Percentiles rank a stretch among this genome's conserved stretches.
These are phyloP conservation scores for Phallusia fumigata DNA, from an alignment of 23 tunicate genomes.

Conservation along the genomic window DNA sequence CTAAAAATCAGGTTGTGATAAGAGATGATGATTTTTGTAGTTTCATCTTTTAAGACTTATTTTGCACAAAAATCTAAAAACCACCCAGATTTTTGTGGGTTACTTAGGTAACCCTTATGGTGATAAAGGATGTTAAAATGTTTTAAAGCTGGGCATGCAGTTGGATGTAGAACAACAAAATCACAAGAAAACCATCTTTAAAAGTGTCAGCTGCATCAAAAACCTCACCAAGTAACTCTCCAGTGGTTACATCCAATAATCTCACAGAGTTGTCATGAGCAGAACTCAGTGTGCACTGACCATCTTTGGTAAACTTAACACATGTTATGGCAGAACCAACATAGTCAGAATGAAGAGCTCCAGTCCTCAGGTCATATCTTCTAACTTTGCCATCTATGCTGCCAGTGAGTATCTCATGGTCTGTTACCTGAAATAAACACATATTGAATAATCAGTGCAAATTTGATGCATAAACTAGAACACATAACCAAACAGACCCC, in stretches of 20 bases:
- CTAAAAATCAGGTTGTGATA: too few relatives aligned
- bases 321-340: slow-evolving; percentile 85
- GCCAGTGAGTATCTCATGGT: slow-evolving; percentile 78
- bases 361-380: slow-evolving; percentile 80
- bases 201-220: not conserved
- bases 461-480: too few relatives aligned
- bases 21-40: too few relatives aligned
- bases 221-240: slow-evolving; percentile 72
- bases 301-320: slow-evolving; percentile 74
- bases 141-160: too few relatives aligned
- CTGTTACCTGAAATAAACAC: slow-evolving; percentile 48
- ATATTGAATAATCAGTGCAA: too few relatives aligned
- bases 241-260: slow-evolving; percentile 67
- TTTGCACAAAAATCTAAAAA: too few relatives aligned
- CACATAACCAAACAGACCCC: too few relatives aligned
- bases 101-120: too few relatives aligned
- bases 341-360: slow-evolving; percentile 73
- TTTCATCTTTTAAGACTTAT: too few relatives aligned
- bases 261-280: slow-evolving; percentile 80
- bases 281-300: slow-evolving; percentile 76
- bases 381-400: slow-evolving; percentile 78
- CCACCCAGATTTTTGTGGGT: too few relatives aligned
- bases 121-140: too few relatives aligned
- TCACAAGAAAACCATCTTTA: not conserved
- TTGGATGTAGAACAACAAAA: too few relatives aligned